Evolutionary conservation across 2,888 invertebrate species (phyloP), one percentile per base, ranked within the genome.

Genomic region (Cephus pulcher): DNA sequence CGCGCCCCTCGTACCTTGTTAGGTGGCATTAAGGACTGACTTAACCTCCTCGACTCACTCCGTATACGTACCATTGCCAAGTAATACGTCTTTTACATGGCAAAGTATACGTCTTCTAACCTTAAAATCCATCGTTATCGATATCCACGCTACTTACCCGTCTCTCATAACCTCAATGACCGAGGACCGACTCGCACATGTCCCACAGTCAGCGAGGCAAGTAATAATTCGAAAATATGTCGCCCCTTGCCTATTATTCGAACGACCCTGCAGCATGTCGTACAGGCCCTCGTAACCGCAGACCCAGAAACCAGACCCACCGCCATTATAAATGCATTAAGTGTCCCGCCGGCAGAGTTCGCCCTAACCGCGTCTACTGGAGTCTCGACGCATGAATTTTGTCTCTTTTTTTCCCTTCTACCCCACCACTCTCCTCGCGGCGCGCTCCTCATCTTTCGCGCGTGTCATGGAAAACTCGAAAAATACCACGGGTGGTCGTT

Each of bases 241-340:
- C 88, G 84, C 86, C 87, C 87, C 80, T 86, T 82, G 81, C 80
- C 80, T 79, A 81, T 81, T 84, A 75, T 79, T 76, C 68, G 74
- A 35, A 73, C 37, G 35, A 56, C 69, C 71, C n/a, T 32, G 34
- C 30, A 69, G 30, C 56, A 84, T 84, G 85, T 84, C 87, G 85
- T 86, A 86, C 81, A 80, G 81, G 80, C 84, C 33, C 33, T 81
- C 76, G 83, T 82, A 85, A 88, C 88, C 88, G 84, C 88, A 86
- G 84, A 86, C 84, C 85, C 86, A 81, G 84, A 83, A 83, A 85
- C 83, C 87, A 86, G 87, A 86, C 86, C 85, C 82, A 82, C 83
- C 82, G 84, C 88, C 87, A 90, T 90, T 89, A 90, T 88, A 90
- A 90, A 90, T 89, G 87, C 91, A 90, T 90, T 90, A 90, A 89